Conservation (phyloP, 1,140 invertebrate species). For the Drosophila rufa region DNA sequence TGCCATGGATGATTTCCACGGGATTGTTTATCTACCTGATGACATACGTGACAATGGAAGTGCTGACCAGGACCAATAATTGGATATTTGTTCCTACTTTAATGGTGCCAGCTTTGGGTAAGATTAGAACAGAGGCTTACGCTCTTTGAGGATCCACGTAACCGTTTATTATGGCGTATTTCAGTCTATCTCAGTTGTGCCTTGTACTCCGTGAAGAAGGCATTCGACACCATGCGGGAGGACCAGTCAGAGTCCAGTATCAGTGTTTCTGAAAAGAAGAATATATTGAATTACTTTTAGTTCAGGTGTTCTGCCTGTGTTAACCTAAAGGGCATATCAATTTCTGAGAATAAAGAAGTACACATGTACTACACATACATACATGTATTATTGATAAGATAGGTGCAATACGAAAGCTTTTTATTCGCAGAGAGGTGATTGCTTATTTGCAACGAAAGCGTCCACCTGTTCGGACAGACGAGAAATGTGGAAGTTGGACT, state of each 20-base stretch:
- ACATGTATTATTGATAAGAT: neutral
- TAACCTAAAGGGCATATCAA: neutral
- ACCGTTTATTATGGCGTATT: neutral
- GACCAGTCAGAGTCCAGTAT: neutral
- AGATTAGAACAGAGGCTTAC: too few relatives aligned
- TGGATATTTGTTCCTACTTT: neutral
- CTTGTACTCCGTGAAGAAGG: neutral
- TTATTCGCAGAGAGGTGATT: neutral
- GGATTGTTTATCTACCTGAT: conserved; percentile 9
- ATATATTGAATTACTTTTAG: neutral
- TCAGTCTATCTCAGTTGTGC: conserved; percentile 1
- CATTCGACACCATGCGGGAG: neutral
- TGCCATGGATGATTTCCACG: conserved; percentile 10
- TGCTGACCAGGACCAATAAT: neutral
- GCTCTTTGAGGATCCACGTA: too few relatives aligned
- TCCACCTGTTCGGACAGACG: too few relatives aligned
- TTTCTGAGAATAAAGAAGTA: conserved; percentile 2
- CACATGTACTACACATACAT: too few relatives aligned
- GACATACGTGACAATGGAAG: neutral
- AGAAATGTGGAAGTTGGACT: conserved; percentile 12
- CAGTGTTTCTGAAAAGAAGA: neutral
- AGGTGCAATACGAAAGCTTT: conserved; percentile 4
- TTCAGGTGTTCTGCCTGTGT: neutral
- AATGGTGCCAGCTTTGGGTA: neutral
- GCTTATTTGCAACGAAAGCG: neutral